Percentiles rank a stretch among this genome's conserved stretches.
These are phyloP conservation scores for Gryon sp. DNA, from an alignment of 1,140 invertebrate species.

Conservation along the genomic window DNA sequence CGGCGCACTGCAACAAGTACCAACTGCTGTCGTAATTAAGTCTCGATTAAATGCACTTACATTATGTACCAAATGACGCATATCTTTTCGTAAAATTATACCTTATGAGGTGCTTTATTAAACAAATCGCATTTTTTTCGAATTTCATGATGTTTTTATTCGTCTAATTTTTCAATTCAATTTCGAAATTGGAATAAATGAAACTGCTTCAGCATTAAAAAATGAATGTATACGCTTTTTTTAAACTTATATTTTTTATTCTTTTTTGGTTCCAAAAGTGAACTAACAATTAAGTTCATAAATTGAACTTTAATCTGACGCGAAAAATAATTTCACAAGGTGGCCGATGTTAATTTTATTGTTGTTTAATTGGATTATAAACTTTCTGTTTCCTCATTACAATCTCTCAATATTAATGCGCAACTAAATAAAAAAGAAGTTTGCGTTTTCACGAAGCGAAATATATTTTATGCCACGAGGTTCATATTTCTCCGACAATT, in stretches of 20 bases:
- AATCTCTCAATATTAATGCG: slow-evolving; percentile 40
- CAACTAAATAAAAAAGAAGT: slow-evolving; percentile 52
- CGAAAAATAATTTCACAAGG: too few relatives aligned
- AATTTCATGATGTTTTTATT: too few relatives aligned
- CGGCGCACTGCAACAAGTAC: slow-evolving; percentile 75
- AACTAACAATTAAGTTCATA: too few relatives aligned
- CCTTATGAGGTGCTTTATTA: slow-evolving; percentile 19
- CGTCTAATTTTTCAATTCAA: too few relatives aligned
- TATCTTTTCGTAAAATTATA: slow-evolving; percentile 43
- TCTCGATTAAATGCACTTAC: slow-evolving; percentile 65
- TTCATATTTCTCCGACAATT: slow-evolving; percentile 59
- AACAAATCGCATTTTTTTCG: too few relatives aligned
- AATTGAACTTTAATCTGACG: too few relatives aligned
- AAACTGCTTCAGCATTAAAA: too few relatives aligned
- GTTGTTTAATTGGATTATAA: slow-evolving; percentile 30
- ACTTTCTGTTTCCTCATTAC: slow-evolving; percentile 23
- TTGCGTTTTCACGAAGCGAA: slow-evolving; percentile 33
- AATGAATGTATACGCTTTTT: too few relatives aligned
- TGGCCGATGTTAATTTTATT: slow-evolving; percentile 29
- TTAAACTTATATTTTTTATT: too few relatives aligned
- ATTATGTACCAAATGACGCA: slow-evolving; percentile 69
- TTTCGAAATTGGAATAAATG: too few relatives aligned
- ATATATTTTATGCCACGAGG: slow-evolving; percentile 48
- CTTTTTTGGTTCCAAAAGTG: too few relatives aligned
- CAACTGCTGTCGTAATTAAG: slow-evolving; percentile 64